Evolutionary conservation across 2,888 invertebrate genomes (phyloP).

Genomic region (Rhamphomyia laevipes): DNA sequence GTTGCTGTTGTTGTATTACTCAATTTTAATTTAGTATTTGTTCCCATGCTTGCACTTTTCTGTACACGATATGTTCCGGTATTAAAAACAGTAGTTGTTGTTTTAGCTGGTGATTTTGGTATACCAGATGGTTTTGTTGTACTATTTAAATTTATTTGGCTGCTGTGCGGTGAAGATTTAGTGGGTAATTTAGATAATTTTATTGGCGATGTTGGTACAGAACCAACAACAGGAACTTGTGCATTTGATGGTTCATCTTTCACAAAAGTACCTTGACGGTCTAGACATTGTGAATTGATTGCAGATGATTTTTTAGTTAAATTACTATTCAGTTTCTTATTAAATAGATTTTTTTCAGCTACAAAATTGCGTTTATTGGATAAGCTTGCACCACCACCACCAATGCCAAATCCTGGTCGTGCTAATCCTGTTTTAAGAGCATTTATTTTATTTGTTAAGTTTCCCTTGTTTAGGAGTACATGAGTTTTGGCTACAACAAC

Average conservation of each 20-base stretch:
- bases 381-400: constrained; percentile 1
- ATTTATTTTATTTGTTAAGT: constrained; percentile 11
- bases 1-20: constrained; percentile 24
- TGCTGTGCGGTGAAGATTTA: constrained; percentile 19
- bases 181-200: constrained; percentile 32
- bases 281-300: constrained; percentile 37
- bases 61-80: constrained; percentile 32
- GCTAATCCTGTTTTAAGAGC: constrained; percentile 3
- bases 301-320: constrained; percentile 7
- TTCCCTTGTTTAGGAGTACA: constrained; percentile 13
- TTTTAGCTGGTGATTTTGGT: constrained; percentile 13
- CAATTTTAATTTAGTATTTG: constrained; percentile 26
- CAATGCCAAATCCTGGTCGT: constrained; percentile 4
- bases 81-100: background rate
- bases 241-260: constrained; percentile 57
- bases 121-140: constrained; percentile 4
- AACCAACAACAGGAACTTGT: constrained; percentile 31
- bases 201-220: constrained; percentile 20
- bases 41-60: constrained; percentile 11
- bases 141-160: background rate
- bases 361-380: constrained; percentile 20
- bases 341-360: constrained; percentile 14
- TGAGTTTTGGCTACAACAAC: constrained; percentile 13
- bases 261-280: constrained; percentile 84
- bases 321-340: constrained; percentile 8